Evolutionary conservation across 2,888 invertebrate genomes (phyloP), one percentile per base, ranked within the genome.

Genomic region (Selenia dentaria): DNA sequence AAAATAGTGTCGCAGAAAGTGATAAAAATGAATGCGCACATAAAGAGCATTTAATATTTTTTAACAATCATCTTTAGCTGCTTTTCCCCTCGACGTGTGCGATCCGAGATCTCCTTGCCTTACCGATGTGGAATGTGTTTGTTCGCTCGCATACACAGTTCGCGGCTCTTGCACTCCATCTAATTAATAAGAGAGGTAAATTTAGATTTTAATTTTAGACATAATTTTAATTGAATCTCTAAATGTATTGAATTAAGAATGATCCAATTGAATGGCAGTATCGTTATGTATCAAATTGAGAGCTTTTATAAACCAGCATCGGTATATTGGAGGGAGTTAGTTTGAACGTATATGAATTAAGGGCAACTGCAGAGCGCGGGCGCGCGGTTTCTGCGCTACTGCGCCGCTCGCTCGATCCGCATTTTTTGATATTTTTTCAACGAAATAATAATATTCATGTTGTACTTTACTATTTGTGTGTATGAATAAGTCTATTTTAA

Each of bases 341-440:
- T 49, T 73, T 70, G 74, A 75, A 74, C 72, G 72, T 75, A 29
- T 83, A 84, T 84, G 84, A 83, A 83, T 73, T 87, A 84, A 84
- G 87, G 68, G 79, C 74, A 84, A 80, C 64, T 54, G 65, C 39
- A 14, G 36, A 11, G 22, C 6, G 20, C 59, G 62, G 63, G 66
- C 61, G 55, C 57, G 49, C 34, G 38, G 26, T 32, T 24, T 54
- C 36, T 20, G 11, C 41, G 37, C 74, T 70, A 74, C 77, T 76
- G 80, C 80, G 79, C 80, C 64, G 74, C 78, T 72, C 70, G 73
- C 74, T 41, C 5, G 76, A 79, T 83, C 74, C 79, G 70, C 72
- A 76, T 79, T 89, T 88, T 89, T 88, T 84, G 86, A 88, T 80
- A 77, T 83, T 84, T 89, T 89, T 89, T 89, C 85, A 87, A 84